Evolutionary conservation across 2,888 invertebrate genomes (phyloP).

Genomic region (Philereme transversata): DNA sequence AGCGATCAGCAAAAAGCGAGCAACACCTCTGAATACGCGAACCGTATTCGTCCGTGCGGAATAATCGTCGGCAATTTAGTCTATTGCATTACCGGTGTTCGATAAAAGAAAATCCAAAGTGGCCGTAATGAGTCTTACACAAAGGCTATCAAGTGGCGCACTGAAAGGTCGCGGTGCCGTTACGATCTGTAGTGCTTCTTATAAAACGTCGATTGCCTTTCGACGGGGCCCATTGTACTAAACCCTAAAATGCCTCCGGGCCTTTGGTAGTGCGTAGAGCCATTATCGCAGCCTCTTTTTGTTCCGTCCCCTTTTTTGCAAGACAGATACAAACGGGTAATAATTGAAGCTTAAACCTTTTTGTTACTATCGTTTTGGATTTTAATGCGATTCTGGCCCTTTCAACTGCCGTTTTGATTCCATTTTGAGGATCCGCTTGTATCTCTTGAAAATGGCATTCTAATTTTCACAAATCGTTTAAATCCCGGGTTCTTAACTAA

Average conservation of each 20-base stretch:
- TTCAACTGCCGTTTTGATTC: constrained; percentile 55
- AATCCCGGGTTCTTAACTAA: constrained; percentile 23
- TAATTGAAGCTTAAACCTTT: constrained; percentile 74
- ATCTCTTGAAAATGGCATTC: constrained; percentile 47
- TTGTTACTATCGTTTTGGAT: constrained; percentile 58
- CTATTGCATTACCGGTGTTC: constrained; percentile 44
- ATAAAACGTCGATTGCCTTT: constrained; percentile 71
- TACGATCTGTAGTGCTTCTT: constrained; percentile 62
- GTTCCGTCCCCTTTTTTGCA: constrained; percentile 59
- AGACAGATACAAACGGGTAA: constrained; percentile 78
- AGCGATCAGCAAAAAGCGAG: constrained; percentile 13
- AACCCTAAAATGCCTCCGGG: constrained; percentile 63
- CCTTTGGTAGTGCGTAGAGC: constrained; percentile 47
- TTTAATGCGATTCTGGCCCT: constrained; percentile 61
- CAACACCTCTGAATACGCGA: constrained; percentile 18
- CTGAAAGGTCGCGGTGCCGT: constrained; percentile 58
- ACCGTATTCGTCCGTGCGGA: constrained; percentile 27
- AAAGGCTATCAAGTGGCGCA: constrained; percentile 55
- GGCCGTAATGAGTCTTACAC: constrained; percentile 63
- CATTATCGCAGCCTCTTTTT: constrained; percentile 72
- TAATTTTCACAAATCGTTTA: constrained; percentile 35
- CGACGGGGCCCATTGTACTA: constrained; percentile 65
- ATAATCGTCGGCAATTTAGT: constrained; percentile 42
- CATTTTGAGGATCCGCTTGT: constrained; percentile 61
- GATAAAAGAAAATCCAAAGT: constrained; percentile 59